phyloP scores from a whole-genome alignment of 1,140 invertebrate genomes.

The Orius laevigatus region DNA sequence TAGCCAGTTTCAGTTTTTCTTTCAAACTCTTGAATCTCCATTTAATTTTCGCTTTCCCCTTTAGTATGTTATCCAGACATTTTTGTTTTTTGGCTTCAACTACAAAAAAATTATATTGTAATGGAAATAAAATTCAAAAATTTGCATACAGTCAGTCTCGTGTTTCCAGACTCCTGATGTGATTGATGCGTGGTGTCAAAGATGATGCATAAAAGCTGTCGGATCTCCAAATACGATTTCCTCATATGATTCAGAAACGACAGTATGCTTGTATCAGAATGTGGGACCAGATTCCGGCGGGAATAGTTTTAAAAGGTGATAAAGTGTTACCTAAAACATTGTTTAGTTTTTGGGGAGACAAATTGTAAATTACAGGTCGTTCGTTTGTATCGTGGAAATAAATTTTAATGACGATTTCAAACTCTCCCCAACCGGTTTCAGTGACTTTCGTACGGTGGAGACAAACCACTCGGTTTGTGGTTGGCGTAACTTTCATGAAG shows the following conservation, averaged over 20 bases:
- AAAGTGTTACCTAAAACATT: constrained; percentile 65
- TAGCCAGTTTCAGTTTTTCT: constrained; percentile 72
- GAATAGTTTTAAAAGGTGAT: constrained; percentile 91
- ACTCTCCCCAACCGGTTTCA: constrained; percentile 99
- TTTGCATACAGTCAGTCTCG: constrained; percentile 75
- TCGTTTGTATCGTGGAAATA: constrained; percentile 96
- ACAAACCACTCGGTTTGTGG: constrained; percentile 80
- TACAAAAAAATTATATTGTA: constrained; percentile 30
- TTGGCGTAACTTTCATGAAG: constrained; percentile 95
- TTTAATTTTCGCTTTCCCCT: constrained; percentile 69
- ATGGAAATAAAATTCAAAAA: constrained; percentile 10
- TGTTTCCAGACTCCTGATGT: constrained; percentile 61
- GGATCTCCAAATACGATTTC: constrained; percentile 97
- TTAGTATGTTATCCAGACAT: constrained; percentile 57
- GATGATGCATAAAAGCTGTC: constrained; percentile 79
- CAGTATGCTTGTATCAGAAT: constrained; percentile 46
- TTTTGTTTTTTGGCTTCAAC: constrained; percentile 84
- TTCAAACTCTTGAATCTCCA: constrained; percentile 72
- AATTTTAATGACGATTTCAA: constrained; percentile 97
- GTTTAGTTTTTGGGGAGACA: too few relatives aligned
- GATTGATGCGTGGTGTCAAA: constrained; percentile 51
- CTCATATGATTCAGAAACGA: constrained; percentile 91
- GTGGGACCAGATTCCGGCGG: constrained; percentile 46
- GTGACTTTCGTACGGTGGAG: constrained; percentile 94
- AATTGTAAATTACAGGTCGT: constrained; percentile 53